These are phyloP conservation scores for Halictus ligatus DNA, from an alignment of 2,888 invertebrate species.

Conservation along the genomic window DNA sequence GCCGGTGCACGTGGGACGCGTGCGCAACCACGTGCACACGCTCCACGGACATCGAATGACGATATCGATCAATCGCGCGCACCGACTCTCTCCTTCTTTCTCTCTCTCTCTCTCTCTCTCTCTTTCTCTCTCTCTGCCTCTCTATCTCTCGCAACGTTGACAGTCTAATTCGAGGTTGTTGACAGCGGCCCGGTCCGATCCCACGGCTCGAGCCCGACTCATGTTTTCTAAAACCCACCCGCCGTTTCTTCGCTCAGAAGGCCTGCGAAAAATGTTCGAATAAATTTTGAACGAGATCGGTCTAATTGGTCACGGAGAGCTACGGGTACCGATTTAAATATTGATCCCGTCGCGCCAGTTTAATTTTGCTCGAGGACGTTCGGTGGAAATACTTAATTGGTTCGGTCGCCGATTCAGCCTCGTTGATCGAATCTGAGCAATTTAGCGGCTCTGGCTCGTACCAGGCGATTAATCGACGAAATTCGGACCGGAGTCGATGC, in stretches of 20 bases:
- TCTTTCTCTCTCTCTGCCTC: background rate
- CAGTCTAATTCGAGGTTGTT: constrained; percentile 37
- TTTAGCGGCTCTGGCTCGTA: constrained; percentile 60
- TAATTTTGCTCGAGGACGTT: constrained; percentile 52
- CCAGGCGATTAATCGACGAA: constrained; percentile 58
- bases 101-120: background rate
- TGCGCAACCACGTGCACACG: constrained; percentile 63
- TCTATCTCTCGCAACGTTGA: constrained; percentile 10
- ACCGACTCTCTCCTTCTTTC: background rate
- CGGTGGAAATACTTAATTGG: constrained; percentile 62
- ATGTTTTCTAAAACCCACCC: background rate
- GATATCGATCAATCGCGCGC: constrained; percentile 60
- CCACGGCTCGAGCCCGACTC: background rate
- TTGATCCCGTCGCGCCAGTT: constrained; percentile 39
- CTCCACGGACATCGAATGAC: constrained; percentile 51
- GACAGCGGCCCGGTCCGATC: constrained; percentile 9
- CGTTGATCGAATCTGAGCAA: constrained; percentile 65
- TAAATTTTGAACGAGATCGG: constrained; percentile 14
- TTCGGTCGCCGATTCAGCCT: constrained; percentile 59
- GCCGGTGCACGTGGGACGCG: constrained; percentile 66
- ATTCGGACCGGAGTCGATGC: constrained; percentile 39
- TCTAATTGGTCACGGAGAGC: background rate
- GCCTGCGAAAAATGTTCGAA: background rate
- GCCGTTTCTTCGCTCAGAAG: background rate
- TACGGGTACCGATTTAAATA: constrained; percentile 39